Evolutionary conservation across 2,113 vertebrate genomes (phyloP).

Genomic region (Actenoides hombroni): DNA sequence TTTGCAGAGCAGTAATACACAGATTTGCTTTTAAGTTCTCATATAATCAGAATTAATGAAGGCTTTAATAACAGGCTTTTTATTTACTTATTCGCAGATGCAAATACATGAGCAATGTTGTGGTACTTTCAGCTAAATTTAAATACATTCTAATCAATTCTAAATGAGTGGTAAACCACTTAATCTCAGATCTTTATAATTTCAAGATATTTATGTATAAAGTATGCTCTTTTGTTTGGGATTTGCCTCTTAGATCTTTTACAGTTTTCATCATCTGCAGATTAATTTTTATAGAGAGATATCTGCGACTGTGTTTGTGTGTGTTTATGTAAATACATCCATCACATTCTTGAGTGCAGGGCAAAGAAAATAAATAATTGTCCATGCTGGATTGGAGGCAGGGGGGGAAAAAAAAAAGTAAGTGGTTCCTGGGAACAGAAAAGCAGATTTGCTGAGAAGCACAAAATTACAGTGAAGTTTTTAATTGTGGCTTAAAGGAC

Average conservation of each 20-base stretch:
- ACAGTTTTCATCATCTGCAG: conserved; percentile 56
- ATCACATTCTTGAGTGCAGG: conserved; percentile 39
- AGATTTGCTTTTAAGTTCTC: conserved; percentile 71
- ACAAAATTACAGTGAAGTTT: not conserved
- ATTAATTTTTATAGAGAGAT: conserved; percentile 41
- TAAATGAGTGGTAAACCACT: conserved; percentile 67
- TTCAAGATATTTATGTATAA: conserved; percentile 65
- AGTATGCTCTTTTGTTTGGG: conserved; percentile 60
- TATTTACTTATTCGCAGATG: conserved; percentile 70
- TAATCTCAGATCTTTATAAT: conserved; percentile 68
- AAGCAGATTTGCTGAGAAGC: not conserved
- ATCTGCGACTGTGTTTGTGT: not conserved
- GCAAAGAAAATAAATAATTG: conserved; percentile 52
- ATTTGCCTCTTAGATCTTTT: conserved; percentile 53
- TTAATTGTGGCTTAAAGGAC: conserved; percentile 16
- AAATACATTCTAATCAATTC: conserved; percentile 68
- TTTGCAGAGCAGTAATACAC: conserved; percentile 64
- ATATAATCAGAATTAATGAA: conserved; percentile 72
- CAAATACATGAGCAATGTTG: conserved; percentile 63
- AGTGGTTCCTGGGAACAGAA: not conserved
- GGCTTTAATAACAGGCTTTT: conserved; percentile 70
- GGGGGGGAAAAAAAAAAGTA: not conserved
- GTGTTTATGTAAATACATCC: conserved; percentile 52
- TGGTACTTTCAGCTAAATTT: conserved; percentile 66
- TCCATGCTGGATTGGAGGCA: not conserved